A percentile compares a stretch with the other conserved stretches of the same genome.
Conservation (phyloP, 2,888 invertebrate species). For the Disparrhopalites patrizii region DNA sequence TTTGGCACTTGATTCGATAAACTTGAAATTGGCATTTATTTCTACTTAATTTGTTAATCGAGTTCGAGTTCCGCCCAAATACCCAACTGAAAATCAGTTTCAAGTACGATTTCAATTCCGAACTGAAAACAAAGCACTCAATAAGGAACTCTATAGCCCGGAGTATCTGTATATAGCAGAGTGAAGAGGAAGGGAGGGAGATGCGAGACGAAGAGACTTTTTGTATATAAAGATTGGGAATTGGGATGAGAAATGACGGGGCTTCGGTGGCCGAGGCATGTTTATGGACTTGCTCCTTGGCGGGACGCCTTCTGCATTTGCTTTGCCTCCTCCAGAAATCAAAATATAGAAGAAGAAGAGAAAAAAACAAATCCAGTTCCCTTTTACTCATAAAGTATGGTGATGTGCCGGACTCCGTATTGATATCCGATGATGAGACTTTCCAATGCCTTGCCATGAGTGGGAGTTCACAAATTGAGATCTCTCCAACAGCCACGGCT, state of each 20-base stretch:
- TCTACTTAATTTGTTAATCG: too few species aligned
- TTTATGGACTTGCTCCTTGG: conserved; percentile 5
- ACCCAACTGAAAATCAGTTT: too few species aligned
- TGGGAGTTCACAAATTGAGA: conserved; percentile 3
- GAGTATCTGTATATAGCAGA: background rate
- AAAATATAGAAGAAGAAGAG: background rate
- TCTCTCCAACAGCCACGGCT: too few species aligned
- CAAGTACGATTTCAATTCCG: too few species aligned
- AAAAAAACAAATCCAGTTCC: conserved; percentile 3
- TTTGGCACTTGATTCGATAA: too few species aligned
- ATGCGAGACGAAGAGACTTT: background rate
- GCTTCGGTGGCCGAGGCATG: background rate
- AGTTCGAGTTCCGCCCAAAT: too few species aligned
- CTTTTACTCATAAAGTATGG: background rate
- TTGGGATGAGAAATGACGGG: background rate
- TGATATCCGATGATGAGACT: too few species aligned
- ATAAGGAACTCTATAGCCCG: too few species aligned
- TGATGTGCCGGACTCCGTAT: too few species aligned
- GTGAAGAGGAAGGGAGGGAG: background rate
- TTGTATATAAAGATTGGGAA: background rate
- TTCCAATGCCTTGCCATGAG: too few species aligned
- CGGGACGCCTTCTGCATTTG: conserved; percentile 8
- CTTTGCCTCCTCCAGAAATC: background rate
- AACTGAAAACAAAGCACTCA: too few species aligned
- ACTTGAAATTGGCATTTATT: too few species aligned